Evolutionary conservation across 2,888 invertebrate genomes (phyloP).

Genomic region (Andrena praecox): DNA sequence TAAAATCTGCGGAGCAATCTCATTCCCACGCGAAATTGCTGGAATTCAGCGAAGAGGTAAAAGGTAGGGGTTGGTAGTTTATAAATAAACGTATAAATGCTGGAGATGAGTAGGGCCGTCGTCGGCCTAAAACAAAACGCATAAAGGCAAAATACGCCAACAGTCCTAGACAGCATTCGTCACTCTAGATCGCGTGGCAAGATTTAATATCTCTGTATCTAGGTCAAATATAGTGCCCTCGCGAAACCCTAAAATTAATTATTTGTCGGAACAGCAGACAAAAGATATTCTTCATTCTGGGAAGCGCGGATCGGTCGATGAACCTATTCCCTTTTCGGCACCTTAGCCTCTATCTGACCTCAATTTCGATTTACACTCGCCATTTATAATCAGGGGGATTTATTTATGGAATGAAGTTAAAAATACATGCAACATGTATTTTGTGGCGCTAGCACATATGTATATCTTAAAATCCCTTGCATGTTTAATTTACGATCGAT

Average conservation of each 20-base stretch:
- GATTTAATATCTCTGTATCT: conserved; percentile 54
- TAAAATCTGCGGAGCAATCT: conserved; percentile 23
- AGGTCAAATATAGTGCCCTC: conserved; percentile 39
- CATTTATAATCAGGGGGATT: background rate
- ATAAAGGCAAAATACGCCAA: conserved; percentile 24
- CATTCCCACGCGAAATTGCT: conserved; percentile 3
- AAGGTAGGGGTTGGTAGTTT: background rate
- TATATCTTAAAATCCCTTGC: background rate
- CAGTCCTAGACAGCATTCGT: conserved; percentile 35
- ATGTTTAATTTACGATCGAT: background rate
- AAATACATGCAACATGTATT: background rate
- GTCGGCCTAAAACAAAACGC: conserved; percentile 38
- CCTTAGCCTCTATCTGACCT: background rate
- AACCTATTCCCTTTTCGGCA: conserved; percentile 7
- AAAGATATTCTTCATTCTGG: conserved; percentile 35
- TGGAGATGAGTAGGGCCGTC: conserved; percentile 31
- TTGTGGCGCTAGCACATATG: background rate
- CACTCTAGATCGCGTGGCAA: conserved; percentile 42
- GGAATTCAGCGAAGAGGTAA: background rate
- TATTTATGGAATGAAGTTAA: background rate
- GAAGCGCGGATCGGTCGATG: conserved; percentile 32
- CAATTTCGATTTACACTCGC: background rate
- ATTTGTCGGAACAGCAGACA: conserved; percentile 18
- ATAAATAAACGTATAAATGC: conserved; percentile 31
- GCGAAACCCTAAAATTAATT: conserved; percentile 29